Evolutionary conservation across 2,797 vertebrate genomes (phyloP).

Genomic region (Gymnothorax reevesii): DNA sequence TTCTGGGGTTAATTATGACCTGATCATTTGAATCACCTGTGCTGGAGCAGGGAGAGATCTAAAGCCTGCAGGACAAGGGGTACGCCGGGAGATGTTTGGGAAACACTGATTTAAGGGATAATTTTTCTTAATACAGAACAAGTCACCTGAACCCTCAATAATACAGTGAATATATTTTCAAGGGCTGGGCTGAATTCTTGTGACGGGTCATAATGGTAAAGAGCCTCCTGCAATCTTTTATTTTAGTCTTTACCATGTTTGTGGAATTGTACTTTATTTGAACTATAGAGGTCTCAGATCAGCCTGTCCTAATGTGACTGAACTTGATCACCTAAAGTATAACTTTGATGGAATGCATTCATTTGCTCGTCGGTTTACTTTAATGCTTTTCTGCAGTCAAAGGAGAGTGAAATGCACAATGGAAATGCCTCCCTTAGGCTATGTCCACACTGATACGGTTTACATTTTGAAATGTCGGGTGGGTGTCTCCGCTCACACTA

Average conservation of each 20-base stretch:
- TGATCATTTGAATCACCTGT: too few relatives aligned
- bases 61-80: too few relatives aligned
- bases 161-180: too few relatives aligned
- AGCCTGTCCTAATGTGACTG: slow-evolving; percentile 47
- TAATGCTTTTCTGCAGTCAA: slow-evolving; percentile 43
- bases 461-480: too few relatives aligned
- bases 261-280: not conserved
- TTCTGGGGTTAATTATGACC: too few relatives aligned
- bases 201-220: not conserved
- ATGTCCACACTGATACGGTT: too few relatives aligned
- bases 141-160: not conserved
- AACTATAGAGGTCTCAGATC: not conserved
- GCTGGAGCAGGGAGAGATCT: too few relatives aligned
- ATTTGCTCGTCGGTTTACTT: slow-evolving; percentile 55
- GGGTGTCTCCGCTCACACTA: too few relatives aligned
- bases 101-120: too few relatives aligned
- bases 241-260: not conserved
- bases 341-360: slow-evolving; percentile 54
- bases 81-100: too few relatives aligned
- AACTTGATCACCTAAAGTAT: slow-evolving; percentile 59
- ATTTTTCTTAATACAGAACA: not conserved
- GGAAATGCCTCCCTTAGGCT: not conserved
- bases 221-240: too few relatives aligned
- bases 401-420: slow-evolving; percentile 45
- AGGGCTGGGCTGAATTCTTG: too few relatives aligned